Evolutionary conservation across 1,140 invertebrate genomes (phyloP), one percentile per base, ranked within the genome.

Genomic region (Ditylenchus dipsaci): DNA sequence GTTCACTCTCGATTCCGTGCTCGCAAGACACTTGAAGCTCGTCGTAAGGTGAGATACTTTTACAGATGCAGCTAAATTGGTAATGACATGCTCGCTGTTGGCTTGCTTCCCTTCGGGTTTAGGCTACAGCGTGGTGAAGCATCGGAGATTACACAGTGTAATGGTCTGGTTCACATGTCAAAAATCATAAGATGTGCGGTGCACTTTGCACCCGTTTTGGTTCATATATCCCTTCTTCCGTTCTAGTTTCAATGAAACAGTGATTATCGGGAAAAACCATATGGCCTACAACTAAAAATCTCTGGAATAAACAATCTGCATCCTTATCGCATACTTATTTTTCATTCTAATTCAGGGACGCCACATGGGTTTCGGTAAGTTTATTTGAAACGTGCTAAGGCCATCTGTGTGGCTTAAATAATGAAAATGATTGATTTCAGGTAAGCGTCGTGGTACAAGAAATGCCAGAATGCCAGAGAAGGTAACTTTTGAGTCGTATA

Each of bases 401-500:
- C 93, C 0, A 97, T 99, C 87, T n/a, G n/a, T n/a, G n/a, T n/a
- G n/a, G n/a, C n/a, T n/a, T n/a, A n/a, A n/a, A n/a, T n/a, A n/a
- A n/a, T n/a, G n/a, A n/a, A n/a, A n/a, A n/a, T n/a, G n/a, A n/a
- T n/a, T n/a, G n/a, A n/a, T n/a, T n/a, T n/a, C n/a, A n/a, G n/a
- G n/a, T n/a, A n/a, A n/a, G n/a, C n/a, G n/a, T 95, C 96, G 62
- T 90, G 96, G 87, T n/a, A n/a, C n/a, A n/a, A n/a, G n/a, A n/a
- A n/a, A n/a, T n/a, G n/a, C n/a, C n/a, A n/a, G n/a, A n/a, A 98
- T 96, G 89, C 95, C 96, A 67, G 89, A 90, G 83, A 99, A 98
- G 87, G 89, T 91, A 80, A n/a, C n/a, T n/a, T n/a, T n/a, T n/a
- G n/a, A n/a, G n/a, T n/a, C n/a, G n/a, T n/a, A n/a, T n/a, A n/a